Evolutionary conservation across 1,140 invertebrate species (phyloP).

Genomic region (Anthonomus grandis): DNA sequence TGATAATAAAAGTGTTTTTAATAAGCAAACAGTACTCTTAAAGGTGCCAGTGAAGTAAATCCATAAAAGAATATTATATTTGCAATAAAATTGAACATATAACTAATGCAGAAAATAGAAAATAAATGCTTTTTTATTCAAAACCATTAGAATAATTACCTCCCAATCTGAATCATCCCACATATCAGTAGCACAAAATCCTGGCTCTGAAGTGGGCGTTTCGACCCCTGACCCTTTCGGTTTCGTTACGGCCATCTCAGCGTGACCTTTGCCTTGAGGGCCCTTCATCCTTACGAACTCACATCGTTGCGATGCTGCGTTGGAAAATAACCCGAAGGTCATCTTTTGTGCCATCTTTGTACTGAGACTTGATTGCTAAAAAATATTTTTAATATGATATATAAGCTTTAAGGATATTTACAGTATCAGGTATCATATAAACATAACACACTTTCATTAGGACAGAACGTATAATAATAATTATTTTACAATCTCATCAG

Average conservation of each 20-base stretch:
- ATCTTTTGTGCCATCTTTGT: slow-evolving; percentile 94
- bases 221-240: slow-evolving; percentile 87
- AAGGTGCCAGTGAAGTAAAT: no score
- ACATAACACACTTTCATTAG: no score
- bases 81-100: no score
- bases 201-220: slow-evolving; percentile 92
- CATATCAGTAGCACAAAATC: slow-evolving; percentile 76
- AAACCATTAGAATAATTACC: slow-evolving; percentile 5
- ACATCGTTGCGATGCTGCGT: slow-evolving; percentile 75
- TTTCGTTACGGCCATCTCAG: slow-evolving; percentile 96
- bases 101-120: no score
- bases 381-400: slow-evolving; percentile 17
- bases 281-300: slow-evolving; percentile 99
- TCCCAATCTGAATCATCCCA: slow-evolving; percentile 88
- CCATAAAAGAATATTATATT: no score
- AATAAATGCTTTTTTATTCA: no score
- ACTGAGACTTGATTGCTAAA: slow-evolving; percentile 83
- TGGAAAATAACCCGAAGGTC: slow-evolving; percentile 88
- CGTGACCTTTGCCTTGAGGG: slow-evolving; percentile 92
- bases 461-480: no score
- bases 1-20: no score
- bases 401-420: no score
- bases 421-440: no score
- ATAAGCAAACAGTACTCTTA: no score
- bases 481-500: no score